Conservation (phyloP, 2,113 vertebrate species). For the Crotalus tigris region DNA sequence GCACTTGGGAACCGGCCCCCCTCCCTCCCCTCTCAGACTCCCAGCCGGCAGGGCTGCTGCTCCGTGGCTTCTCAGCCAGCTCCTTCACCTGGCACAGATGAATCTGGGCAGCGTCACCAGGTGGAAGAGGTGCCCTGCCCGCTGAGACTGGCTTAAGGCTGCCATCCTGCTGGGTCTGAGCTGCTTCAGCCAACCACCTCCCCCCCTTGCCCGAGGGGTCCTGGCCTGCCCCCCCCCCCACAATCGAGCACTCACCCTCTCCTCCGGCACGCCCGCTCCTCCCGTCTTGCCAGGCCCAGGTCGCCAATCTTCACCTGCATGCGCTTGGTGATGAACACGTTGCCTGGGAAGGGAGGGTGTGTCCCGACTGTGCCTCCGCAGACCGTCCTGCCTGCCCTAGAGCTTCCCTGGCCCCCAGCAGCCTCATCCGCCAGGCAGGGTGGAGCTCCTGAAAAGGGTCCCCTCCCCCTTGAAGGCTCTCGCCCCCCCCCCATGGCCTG, state of each 20-base stretch:
- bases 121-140: neutral
- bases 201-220: neutral
- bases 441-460: neutral
- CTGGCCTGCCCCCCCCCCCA: fast-evolving
- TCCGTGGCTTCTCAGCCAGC: neutral
- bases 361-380: neutral
- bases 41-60: neutral
- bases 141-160: neutral
- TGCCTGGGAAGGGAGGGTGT: conserved; percentile 41
- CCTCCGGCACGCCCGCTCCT: conserved; percentile 36
- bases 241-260: conserved; percentile 52
- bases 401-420: neutral
- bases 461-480: neutral
- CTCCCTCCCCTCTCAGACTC: neutral
- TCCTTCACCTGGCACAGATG: neutral
- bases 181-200: neutral
- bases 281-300: conserved; percentile 61
- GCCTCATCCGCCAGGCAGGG: neutral
- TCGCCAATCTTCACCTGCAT: conserved; percentile 76
- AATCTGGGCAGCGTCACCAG: neutral
- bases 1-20: neutral
- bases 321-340: conserved; percentile 65
- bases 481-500: neutral
- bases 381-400: neutral
- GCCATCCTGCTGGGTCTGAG: neutral